Evolutionary conservation across 2,797 vertebrate genomes (phyloP).

Genomic region (Eremophila alpestris): DNA sequence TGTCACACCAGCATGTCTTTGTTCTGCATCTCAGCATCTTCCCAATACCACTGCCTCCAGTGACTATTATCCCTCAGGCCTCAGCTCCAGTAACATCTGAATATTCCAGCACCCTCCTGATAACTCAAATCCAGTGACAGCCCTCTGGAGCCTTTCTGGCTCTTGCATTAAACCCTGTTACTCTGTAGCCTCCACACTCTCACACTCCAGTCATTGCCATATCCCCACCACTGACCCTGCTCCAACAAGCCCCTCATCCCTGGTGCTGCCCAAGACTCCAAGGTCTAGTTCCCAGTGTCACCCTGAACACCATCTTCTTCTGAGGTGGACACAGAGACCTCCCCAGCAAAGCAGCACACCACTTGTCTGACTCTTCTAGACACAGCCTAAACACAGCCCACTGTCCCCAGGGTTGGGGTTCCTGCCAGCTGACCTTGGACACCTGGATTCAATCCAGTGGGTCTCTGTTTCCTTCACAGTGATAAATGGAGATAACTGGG

Average conservation of each 20-base stretch:
- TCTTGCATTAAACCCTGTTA: background rate
- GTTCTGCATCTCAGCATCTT: background rate
- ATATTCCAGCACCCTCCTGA: background rate
- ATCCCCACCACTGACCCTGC: background rate
- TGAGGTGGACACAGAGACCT: background rate
- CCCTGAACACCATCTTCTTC: background rate
- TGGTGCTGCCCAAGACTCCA: background rate
- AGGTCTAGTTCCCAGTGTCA: background rate
- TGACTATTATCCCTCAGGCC: background rate
- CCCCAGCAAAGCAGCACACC: background rate
- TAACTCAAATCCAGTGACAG: background rate
- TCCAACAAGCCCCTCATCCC: background rate
- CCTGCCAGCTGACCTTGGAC: background rate
- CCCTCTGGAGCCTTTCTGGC: background rate
- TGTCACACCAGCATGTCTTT: fast-evolving
- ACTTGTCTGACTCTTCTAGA: background rate
- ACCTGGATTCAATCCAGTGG: background rate
- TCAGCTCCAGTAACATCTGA: background rate
- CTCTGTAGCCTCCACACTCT: background rate
- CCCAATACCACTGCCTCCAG: background rate
- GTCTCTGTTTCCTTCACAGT: background rate
- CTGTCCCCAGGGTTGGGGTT: fast-evolving
- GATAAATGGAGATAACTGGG: background rate
- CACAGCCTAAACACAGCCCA: background rate
- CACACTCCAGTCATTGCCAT: background rate